Conservation (phyloP, 2,113 vertebrate species). For the Lutjanus erythropterus region DNA sequence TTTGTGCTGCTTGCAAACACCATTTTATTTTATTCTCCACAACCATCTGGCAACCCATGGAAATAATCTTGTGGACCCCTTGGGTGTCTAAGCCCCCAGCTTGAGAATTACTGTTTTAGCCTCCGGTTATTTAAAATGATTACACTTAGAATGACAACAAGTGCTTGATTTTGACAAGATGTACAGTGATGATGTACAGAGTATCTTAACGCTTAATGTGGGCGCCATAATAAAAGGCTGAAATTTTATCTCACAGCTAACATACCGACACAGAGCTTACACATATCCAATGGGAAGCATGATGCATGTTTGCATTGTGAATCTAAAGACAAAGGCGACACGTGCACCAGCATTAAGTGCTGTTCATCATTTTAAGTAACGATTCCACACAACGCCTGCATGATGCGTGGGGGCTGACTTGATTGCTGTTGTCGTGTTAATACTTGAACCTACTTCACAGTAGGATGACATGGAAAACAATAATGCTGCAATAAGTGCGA, state of each 20-base stretch:
- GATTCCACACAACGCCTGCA: slow-evolving; percentile 24
- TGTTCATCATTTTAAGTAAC: slow-evolving; percentile 17
- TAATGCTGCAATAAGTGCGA: slow-evolving; percentile 43
- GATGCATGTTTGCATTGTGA: slow-evolving; percentile 6
- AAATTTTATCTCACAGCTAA: background rate
- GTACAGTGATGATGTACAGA: background rate
- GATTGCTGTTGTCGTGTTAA: slow-evolving; percentile 38
- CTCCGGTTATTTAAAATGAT: slow-evolving; percentile 11
- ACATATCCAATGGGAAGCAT: background rate
- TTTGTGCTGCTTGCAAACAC: too few relatives aligned
- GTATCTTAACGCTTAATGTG: background rate
- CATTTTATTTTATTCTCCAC: too few relatives aligned
- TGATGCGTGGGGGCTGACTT: slow-evolving; percentile 24
- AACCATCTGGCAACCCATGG: too few relatives aligned
- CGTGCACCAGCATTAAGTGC: background rate
- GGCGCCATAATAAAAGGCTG: too few relatives aligned
- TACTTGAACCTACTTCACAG: slow-evolving; percentile 33
- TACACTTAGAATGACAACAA: background rate
- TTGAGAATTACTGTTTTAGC: too few relatives aligned
- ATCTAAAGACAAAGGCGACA: background rate
- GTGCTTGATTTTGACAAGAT: background rate
- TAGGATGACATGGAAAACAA: slow-evolving; percentile 48
- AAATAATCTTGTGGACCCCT: too few relatives aligned
- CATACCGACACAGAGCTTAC: background rate
- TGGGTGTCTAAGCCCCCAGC: too few relatives aligned